phyloP scores from a whole-genome alignment of 2,113 vertebrate genomes.

The Hyperopisus bebe region DNA sequence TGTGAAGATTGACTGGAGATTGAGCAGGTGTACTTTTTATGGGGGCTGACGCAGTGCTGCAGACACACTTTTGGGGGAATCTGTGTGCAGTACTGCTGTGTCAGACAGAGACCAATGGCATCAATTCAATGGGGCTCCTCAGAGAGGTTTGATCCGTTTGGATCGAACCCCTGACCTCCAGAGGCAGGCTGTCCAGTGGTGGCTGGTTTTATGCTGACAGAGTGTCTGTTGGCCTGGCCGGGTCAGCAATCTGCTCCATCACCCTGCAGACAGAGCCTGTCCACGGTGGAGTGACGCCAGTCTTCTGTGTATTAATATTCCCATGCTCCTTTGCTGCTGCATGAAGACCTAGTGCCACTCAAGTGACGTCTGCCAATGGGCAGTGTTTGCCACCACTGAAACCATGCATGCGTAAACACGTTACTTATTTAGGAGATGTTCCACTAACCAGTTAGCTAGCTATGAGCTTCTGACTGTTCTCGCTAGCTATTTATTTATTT shows the following conservation, averaged over 20 bases:
- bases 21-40: not conserved
- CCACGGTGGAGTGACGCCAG: not conserved
- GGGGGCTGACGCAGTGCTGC: not conserved
- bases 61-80: not conserved
- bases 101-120: not conserved
- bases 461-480: not conserved
- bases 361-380: not conserved
- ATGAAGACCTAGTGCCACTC: not conserved
- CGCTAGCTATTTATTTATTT: not conserved
- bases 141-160: not conserved
- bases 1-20: not conserved
- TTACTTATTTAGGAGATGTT: not conserved
- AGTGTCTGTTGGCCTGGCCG: conserved; percentile 55
- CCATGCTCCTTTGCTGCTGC: not conserved
- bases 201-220: conserved; percentile 59
- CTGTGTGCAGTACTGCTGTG: not conserved
- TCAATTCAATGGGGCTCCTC: not conserved
- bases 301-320: not conserved
- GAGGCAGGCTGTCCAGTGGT: conserved; percentile 32
- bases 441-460: not conserved
- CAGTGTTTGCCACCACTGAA: not conserved
- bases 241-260: conserved; percentile 56
- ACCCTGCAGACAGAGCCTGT: not conserved
- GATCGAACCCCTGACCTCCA: not conserved
- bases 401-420: not conserved